A percentile compares a stretch with the other conserved stretches of the same genome.
Evolutionary conservation across 2,888 invertebrate genomes (phyloP).

Genomic region (Bellardia pandia): DNA sequence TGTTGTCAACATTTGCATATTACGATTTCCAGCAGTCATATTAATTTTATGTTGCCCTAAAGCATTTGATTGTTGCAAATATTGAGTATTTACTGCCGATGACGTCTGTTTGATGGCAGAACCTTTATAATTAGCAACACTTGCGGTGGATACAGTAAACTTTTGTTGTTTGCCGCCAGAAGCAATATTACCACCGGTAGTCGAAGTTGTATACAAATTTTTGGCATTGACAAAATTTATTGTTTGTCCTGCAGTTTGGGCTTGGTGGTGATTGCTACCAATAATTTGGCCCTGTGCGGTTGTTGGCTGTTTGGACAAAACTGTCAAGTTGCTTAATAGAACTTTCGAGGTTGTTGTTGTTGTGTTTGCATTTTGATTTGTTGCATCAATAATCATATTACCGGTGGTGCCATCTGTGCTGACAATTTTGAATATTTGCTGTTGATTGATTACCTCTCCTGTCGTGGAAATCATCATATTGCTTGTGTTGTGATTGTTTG

Average conservation of each 20-base stretch:
- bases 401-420: conserved; percentile 82
- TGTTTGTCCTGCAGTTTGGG: conserved; percentile 74
- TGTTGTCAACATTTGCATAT: conserved; percentile 80
- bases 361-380: conserved; percentile 52
- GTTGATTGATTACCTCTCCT: conserved; percentile 81
- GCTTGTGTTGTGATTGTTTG: conserved; percentile 70
- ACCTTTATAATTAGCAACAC: conserved; percentile 73
- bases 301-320: conserved; percentile 80
- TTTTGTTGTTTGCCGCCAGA: conserved; percentile 71
- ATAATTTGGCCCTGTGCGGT: conserved; percentile 64
- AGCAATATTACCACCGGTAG: conserved; percentile 26
- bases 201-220: conserved; percentile 78
- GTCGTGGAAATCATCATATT: conserved; percentile 78
- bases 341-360: conserved; percentile 80
- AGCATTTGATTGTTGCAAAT: conserved; percentile 69
- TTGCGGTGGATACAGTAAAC: conserved; percentile 67
- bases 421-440: conserved; percentile 83
- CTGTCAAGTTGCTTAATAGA: conserved; percentile 83
- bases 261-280: conserved; percentile 57
- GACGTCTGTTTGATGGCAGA: conserved; percentile 71
- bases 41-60: conserved; percentile 72
- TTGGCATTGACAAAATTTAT: conserved; percentile 81
- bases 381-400: conserved; percentile 81
- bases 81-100: conserved; percentile 63
- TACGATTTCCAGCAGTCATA: conserved; percentile 79